Conservation (phyloP, 2,797 vertebrate species). For the Dipus sagitta region DNA sequence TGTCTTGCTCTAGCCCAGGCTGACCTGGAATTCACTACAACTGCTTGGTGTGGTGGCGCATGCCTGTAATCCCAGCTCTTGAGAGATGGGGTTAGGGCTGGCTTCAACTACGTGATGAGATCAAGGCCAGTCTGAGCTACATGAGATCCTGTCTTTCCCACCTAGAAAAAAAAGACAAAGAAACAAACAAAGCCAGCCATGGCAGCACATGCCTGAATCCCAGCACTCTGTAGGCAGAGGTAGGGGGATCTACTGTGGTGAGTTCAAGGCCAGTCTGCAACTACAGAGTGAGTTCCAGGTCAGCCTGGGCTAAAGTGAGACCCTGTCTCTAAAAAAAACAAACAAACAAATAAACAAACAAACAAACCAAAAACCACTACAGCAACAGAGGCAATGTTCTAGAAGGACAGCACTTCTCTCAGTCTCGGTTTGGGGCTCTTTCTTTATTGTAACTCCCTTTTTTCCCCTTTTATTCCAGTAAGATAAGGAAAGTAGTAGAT, state of each 20-base stretch:
- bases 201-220: no score
- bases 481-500: neutral
- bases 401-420: neutral
- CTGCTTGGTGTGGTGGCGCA: no score
- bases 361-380: neutral
- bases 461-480: constrained; percentile 28
- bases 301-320: neutral
- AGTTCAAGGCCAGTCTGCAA: neutral
- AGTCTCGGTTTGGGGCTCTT: neutral
- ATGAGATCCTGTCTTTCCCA: no score
- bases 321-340: neutral
- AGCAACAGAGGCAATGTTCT: neutral
- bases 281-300: neutral
- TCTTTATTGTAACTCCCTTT: neutral
- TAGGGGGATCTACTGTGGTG: no score
- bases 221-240: neutral
- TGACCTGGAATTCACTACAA: no score
- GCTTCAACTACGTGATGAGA: no score
- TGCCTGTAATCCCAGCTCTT: no score
- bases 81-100: no score
- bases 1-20: no score
- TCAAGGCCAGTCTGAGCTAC: no score
- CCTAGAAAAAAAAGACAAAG: no score
- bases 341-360: neutral
- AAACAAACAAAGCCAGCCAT: no score